Base-by-base conservation (phyloP, 2,888 invertebrate species). In the Panopea generosa region DNA sequence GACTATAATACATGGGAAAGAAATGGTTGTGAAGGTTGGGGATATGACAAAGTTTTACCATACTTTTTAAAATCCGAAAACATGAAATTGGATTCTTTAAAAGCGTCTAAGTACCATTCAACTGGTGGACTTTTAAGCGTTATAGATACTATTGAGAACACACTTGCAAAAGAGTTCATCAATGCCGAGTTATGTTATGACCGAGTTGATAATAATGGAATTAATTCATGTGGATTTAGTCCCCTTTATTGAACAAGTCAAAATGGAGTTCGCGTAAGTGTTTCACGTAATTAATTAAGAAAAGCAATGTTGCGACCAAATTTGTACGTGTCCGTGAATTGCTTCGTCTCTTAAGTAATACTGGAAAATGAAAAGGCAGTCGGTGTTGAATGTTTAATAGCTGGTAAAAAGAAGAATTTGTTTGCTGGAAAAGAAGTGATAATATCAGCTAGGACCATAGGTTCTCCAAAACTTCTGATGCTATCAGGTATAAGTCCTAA, bases 401-500 rank as follows among this genome's bases (percentile, higher is more conserved):
- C 79, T 57, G 83, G 82, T 40, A 75, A 74, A 7, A 24, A 70
- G 20, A 55, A 73, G 20, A 43, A 24, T 7, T 83, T 85, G 6
- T 57, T 76, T 56, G 84, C 86, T 49, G 65, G 63, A 27, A 81
- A 83, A 66, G 86, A 88, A 69, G 86, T 91, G 22, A 86, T 90
- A 29, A 81, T 92, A 20, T 88, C 88, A 38, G 92, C 91, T 3
- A 92, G 92, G 3, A 83, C 90, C 22, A 86, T 92, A n/a, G 91
- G 90, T 55, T 89, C 91, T 1, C 90, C 92, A 6, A 87, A 90
- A 40, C 72, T 92, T 3, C 82, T 92, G n/a, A 83, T 92, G 87
- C 76, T 90, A 27, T 91, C 90, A 59, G 91, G 91, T 16, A 84
- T 92, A 40, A 92, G 92, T n/a, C 92, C 92, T 2, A 69, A 67